These are phyloP conservation scores for Reinhardtius hippoglossoides DNA, from an alignment of 2,113 vertebrate species.

Conservation along the genomic window DNA sequence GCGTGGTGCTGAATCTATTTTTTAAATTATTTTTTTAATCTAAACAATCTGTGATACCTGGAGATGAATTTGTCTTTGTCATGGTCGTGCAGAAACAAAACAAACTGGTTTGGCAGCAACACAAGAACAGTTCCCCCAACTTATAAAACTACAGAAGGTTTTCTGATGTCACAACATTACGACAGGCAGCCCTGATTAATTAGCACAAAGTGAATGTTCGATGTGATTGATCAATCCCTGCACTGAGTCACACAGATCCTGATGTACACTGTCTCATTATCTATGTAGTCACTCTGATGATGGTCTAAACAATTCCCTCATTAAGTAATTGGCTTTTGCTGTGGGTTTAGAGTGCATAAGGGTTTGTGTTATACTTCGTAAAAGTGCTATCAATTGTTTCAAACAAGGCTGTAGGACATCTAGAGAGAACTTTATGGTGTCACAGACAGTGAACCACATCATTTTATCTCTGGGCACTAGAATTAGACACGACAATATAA, in stretches of 20 bases:
- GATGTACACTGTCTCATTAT: neutral
- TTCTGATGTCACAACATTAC: neutral
- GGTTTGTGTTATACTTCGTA: neutral
- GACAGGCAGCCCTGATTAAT: conserved; percentile 4
- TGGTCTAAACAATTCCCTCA: neutral
- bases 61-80: neutral
- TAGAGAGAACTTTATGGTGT: neutral
- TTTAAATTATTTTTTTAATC: neutral
- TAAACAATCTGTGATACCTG: neutral
- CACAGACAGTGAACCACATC: neutral
- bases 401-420: neutral
- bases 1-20: neutral
- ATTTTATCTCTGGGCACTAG: neutral
- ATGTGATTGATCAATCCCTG: neutral
- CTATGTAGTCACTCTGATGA: neutral
- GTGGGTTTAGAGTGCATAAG: neutral
- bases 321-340: neutral
- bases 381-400: neutral
- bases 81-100: neutral
- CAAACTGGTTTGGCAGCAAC: neutral
- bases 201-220: neutral
- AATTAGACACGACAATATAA: too few relatives aligned
- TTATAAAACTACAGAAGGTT: neutral
- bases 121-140: conserved; percentile 2
- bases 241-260: conserved; percentile 6